Conservation (phyloP, 2,888 invertebrate species). For the Drosophila paucipuncta region DNA sequence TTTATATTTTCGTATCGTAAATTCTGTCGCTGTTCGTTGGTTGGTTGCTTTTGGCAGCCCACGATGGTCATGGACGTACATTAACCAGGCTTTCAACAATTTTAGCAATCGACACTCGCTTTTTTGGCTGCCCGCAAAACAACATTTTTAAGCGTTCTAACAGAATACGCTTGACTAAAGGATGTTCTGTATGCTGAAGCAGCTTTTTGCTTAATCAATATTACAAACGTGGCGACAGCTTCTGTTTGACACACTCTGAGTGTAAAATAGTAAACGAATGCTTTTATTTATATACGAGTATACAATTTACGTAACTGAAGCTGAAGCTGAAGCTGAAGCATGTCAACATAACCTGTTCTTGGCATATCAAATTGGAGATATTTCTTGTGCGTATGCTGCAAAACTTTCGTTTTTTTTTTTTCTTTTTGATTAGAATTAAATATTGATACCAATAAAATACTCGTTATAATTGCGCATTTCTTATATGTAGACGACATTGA, state of each 20-base stretch:
- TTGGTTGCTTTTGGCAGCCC: conserved; percentile 24
- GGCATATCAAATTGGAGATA: background rate
- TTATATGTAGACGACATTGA: background rate
- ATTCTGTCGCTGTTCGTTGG: conserved; percentile 35
- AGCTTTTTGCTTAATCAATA: background rate
- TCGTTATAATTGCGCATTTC: background rate
- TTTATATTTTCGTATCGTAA: conserved; percentile 17
- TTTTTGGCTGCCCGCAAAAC: conserved; percentile 12
- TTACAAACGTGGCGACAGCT: background rate
- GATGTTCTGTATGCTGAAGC: background rate
- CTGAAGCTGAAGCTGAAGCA: background rate
- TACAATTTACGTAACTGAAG: background rate
- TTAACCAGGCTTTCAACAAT: conserved; percentile 47
- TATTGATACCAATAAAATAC: background rate
- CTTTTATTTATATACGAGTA: background rate
- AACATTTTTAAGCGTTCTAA: conserved; percentile 1
- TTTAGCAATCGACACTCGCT: conserved; percentile 17
- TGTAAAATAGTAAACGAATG: background rate
- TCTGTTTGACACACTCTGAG: background rate
- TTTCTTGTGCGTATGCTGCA: background rate
- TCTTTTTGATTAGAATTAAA: background rate
- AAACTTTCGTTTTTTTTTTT: background rate
- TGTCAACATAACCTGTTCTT: background rate
- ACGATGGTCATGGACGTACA: conserved; percentile 74
- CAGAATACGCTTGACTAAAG: background rate